These are phyloP conservation scores for Volucella inflata DNA, from an alignment of 2,888 invertebrate species.

Conservation along the genomic window DNA sequence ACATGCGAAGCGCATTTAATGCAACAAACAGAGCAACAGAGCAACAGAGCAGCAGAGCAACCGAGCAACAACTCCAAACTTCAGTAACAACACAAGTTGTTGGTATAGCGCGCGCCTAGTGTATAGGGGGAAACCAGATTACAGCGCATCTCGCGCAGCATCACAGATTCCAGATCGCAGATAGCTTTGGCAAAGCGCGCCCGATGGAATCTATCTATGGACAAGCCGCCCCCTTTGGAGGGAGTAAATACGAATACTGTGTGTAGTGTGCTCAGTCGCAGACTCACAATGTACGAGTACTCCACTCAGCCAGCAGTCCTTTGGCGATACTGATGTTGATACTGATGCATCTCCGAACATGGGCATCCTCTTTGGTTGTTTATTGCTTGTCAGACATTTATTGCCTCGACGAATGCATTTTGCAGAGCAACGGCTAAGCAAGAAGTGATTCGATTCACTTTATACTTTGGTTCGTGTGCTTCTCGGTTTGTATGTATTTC, in stretches of 20 bases:
- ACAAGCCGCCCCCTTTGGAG: conserved; percentile 23
- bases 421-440: conserved; percentile 28
- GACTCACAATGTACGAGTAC: conserved; percentile 36
- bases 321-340: conserved; percentile 61
- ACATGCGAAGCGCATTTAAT: conserved; percentile 77
- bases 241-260: conserved; percentile 21
- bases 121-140: conserved; percentile 60
- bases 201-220: conserved; percentile 70
- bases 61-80: conserved; percentile 25
- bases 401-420: conserved; percentile 74
- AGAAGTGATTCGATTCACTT: conserved; percentile 40
- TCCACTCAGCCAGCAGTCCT: conserved; percentile 41
- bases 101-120: conserved; percentile 24
- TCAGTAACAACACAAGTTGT: conserved; percentile 61
- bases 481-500: background rate
- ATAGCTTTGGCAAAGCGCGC: conserved; percentile 74
- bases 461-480: conserved; percentile 19
- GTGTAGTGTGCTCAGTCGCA: conserved; percentile 12
- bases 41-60: background rate
- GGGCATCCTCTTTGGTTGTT: conserved; percentile 77
- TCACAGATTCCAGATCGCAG: conserved; percentile 70
- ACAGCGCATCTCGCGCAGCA: conserved; percentile 68
- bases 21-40: conserved; percentile 70
- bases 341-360: conserved; percentile 70
- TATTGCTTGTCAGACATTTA: conserved; percentile 77